Evolutionary conservation across 2,888 invertebrate species (phyloP), one percentile per base, ranked within the genome.

Genomic region (Cryptus armator): DNA sequence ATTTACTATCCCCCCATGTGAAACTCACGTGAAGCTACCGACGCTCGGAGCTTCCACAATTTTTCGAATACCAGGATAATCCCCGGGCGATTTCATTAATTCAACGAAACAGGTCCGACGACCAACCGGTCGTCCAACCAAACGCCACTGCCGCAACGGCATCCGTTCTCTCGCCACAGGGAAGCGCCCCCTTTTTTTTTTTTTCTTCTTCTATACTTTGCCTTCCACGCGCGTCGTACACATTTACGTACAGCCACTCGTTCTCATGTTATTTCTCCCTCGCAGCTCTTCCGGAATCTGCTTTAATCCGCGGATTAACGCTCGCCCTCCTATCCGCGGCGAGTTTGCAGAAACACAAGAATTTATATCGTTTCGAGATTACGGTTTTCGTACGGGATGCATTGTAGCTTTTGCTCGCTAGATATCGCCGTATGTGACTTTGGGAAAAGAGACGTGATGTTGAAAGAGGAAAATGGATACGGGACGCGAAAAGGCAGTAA

Each of bases 331-430:
- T 32, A 12, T 29, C 51, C 32, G 37, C 44, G 59, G 32, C 37
- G 7, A n/a, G n/a, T 9, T 46, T 56, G 59, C 12, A 64, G 64
- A 70, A 75, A 84, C 51, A 75, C 71, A 74, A 29, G 68, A 71
- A 87, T 87, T 85, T 86, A 86, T 85, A 84, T 85, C 84, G 74
- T 44, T 53, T 75, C 62, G 85, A 84, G 82, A 86, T 86, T 85
- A 86, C 80, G 56, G 66, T 77, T 68, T 59, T 75, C 19, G 19
- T 16, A 16, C 10, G 53, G 51, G 29, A 32, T n/a, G 48, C 62
- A 44, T 46, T 46, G 48, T 74, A 48, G 46, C 46, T 46, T 62
- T 46, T 51, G 64, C 19, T 24, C 12, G 51, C 48, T 51, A 19
- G 37, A 66, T 51, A 64, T 64, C 29, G 19, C 37, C 53, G 37